These are phyloP conservation scores for Acanthisitta chloris DNA, from an alignment of 2,113 vertebrate species.

Conservation along the genomic window DNA sequence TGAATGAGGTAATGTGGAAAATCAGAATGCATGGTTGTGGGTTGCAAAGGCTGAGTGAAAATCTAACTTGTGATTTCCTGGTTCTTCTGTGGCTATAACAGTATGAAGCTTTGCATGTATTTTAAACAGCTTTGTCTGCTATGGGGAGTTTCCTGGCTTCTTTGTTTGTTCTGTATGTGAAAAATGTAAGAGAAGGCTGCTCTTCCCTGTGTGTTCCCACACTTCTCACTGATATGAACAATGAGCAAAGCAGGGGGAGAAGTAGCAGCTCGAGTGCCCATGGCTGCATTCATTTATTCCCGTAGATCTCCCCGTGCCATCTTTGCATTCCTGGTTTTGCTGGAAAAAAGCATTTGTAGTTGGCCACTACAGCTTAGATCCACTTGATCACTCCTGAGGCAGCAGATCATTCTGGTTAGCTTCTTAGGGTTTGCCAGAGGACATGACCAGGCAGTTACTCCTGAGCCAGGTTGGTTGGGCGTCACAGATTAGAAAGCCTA, in stretches of 20 bases:
- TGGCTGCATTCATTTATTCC: not conserved
- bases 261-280: not conserved
- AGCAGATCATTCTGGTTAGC: not conserved
- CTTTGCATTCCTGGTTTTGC: not conserved
- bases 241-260: not conserved
- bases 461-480: not conserved
- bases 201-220: not conserved
- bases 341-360: not conserved
- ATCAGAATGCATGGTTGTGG: not conserved
- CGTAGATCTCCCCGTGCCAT: not conserved
- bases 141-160: not conserved
- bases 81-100: not conserved
- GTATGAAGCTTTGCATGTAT: not conserved
- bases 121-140: not conserved
- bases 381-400: not conserved
- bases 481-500: not conserved
- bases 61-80: slow-evolving; percentile 3
- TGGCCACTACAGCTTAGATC: not conserved
- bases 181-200: not conserved
- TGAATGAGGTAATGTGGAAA: slow-evolving; percentile 1
- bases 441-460: not conserved
- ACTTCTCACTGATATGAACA: not conserved
- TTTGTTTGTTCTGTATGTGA: not conserved
- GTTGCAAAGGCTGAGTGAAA: not conserved
- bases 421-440: not conserved